These are phyloP conservation scores for Allobates femoralis DNA, from an alignment of 2,797 vertebrate species.

Conservation along the genomic window DNA sequence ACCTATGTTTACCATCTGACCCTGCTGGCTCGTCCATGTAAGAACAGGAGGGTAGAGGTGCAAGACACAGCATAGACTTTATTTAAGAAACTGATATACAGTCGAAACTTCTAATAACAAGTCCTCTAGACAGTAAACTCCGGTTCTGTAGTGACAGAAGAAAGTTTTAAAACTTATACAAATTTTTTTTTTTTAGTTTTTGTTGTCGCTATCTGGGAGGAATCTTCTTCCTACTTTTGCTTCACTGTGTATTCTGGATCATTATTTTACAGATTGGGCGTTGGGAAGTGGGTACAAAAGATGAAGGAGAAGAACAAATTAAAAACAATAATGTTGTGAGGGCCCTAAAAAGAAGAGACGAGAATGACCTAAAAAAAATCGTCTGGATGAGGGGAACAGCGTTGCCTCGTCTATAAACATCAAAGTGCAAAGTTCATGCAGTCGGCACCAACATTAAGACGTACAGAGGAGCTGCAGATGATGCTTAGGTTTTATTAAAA, in stretches of 20 bases:
- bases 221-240: conserved; percentile 12
- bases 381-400: too few species aligned
- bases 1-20: not conserved
- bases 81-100: conserved; percentile 68
- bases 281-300: not conserved
- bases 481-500: conserved; percentile 59
- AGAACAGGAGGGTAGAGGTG: conserved; percentile 40
- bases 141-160: conserved; percentile 23
- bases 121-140: conserved; percentile 56
- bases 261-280: not conserved
- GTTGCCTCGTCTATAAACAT: not conserved
- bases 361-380: not conserved
- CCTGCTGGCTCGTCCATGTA: not conserved
- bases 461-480: conserved; percentile 37
- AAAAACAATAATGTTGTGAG: too few species aligned
- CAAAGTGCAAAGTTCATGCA: conserved; percentile 33
- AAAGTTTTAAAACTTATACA: conserved; percentile 25
- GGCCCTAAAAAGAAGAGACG: too few species aligned
- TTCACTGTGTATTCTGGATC: not conserved
- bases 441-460: not conserved
- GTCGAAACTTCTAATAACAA: conserved; percentile 66
- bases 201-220: not conserved
- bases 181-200: not conserved
- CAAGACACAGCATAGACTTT: conserved; percentile 68
- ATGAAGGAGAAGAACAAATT: too few species aligned